Percentiles rank a stretch among this genome's conserved stretches.
These are phyloP conservation scores for Tipula confusa DNA, from an alignment of 2,888 invertebrate species.

Conservation along the genomic window DNA sequence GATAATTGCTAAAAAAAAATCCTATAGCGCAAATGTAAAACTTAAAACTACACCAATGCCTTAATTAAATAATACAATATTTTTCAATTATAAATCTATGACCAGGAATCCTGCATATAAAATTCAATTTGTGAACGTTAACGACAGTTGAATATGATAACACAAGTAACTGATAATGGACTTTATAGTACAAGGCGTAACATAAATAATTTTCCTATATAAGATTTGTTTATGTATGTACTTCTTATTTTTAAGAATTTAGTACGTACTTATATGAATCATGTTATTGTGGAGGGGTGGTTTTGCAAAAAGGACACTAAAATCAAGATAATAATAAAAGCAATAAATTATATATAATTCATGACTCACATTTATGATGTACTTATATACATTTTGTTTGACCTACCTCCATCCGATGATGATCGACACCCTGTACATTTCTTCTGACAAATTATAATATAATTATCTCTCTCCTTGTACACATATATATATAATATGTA, in stretches of 20 bases:
- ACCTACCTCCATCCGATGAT: background rate
- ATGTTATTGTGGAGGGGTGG: background rate
- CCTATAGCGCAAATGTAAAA: no score
- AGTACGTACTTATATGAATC: background rate
- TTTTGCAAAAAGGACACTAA: background rate
- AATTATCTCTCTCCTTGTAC: background rate
- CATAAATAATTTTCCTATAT: background rate
- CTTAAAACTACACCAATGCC: background rate
- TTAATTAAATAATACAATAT: no score
- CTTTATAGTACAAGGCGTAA: background rate
- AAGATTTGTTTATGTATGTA: background rate
- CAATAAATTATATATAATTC: background rate
- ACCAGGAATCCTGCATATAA: background rate
- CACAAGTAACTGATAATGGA: background rate
- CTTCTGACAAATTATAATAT: background rate
- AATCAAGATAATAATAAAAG: background rate
- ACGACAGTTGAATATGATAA: background rate
- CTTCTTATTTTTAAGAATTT: background rate
- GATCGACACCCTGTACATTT: background rate
- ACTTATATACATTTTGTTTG: background rate
- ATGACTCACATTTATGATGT: background rate
- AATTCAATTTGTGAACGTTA: background rate
- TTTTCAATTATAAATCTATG: background rate
- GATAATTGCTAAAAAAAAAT: no score
- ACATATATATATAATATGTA: background rate